A percentile compares a stretch with the other conserved stretches of the same genome.
Evolutionary conservation across 2,888 invertebrate genomes (phyloP).

Genomic region (Ophonus ardosiacus): DNA sequence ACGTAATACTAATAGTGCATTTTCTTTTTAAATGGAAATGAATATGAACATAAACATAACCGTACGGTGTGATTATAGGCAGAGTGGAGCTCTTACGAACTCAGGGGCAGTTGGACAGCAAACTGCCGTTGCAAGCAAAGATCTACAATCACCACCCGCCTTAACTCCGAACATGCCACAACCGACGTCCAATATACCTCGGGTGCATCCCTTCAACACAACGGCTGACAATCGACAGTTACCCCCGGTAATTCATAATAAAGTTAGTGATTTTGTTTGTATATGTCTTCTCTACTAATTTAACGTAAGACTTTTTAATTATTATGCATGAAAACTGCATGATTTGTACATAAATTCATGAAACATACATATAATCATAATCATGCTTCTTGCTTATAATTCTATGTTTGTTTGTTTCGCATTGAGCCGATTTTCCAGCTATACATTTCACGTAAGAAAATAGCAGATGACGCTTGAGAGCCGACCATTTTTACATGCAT

Average conservation of each 20-base stretch:
- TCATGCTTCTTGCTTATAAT: no score
- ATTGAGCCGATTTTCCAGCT: no score
- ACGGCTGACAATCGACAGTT: conserved; percentile 72
- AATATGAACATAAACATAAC: background rate
- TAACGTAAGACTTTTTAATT: conserved; percentile 3
- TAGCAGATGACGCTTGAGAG: no score
- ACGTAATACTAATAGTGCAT: background rate
- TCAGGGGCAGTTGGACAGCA: conserved; percentile 69
- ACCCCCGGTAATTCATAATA: conserved; percentile 68
- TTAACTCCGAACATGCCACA: conserved; percentile 72
- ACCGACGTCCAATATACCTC: conserved; percentile 71
- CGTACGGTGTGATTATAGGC: conserved; percentile 68
- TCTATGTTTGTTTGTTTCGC: no score
- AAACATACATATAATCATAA: no score
- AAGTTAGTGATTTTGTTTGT: conserved; percentile 31
- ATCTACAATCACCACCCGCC: conserved; percentile 67
- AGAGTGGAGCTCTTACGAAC: conserved; percentile 72
- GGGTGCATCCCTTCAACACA: conserved; percentile 73
- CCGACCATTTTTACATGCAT: no score
- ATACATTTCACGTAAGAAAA: no score
- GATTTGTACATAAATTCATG: background rate
- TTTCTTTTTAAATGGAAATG: background rate
- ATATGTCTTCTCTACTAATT: background rate
- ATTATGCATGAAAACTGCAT: background rate
- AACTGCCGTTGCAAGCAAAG: conserved; percentile 69